Base-by-base conservation (phyloP, 2,113 vertebrate genomes). In the Apus apus region DNA sequence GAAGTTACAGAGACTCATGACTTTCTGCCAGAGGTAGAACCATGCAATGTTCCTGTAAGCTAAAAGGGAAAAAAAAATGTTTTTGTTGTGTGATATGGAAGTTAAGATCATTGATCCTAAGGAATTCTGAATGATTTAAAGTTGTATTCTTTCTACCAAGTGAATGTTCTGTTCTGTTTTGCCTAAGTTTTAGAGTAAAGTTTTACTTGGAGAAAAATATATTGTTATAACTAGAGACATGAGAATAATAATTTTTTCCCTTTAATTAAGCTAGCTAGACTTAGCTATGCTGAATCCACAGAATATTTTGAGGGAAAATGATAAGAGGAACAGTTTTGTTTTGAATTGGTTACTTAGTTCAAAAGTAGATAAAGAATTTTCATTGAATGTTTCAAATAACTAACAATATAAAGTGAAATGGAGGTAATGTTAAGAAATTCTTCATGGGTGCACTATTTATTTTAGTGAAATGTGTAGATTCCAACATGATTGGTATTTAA, bases 141-240 rank as follows among this genome's bases (percentile, higher is more conserved):
- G 5, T 20, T 51, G 1, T 13, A 48, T 68, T 64, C 8, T 77
- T 86, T 80, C 29, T 58, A 56, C 2, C 2, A 61, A 56, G 7
- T 62, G 4, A 56, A 43, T 22, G 14, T 36, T 54, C 8, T 45
- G 4, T 74, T 87, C 21, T 51, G 4, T 8, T 85, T 53, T 68
- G 27, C 27, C 53, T 48, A 66, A 34, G 0, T 50, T 85, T 53
- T 78, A 58, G 6, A 72, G 3, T 1, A 57, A 72, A 61, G 7
- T 23, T 71, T 74, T 88, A 75, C 34, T 23, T 60, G 79, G 27
- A 25, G 5, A 61, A 65, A 80, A 56, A 40, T 26, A 51, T 3
- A 8, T 32, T 2, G 0, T 11, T 51, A 2, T 11, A 34, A 48
- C 10, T 9, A 38, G 27, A 77, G 17, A 38, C 2, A 25, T 7